Evolutionary conservation across 2,888 invertebrate genomes (phyloP).

Genomic region (Chymomyza fuscimana): DNA sequence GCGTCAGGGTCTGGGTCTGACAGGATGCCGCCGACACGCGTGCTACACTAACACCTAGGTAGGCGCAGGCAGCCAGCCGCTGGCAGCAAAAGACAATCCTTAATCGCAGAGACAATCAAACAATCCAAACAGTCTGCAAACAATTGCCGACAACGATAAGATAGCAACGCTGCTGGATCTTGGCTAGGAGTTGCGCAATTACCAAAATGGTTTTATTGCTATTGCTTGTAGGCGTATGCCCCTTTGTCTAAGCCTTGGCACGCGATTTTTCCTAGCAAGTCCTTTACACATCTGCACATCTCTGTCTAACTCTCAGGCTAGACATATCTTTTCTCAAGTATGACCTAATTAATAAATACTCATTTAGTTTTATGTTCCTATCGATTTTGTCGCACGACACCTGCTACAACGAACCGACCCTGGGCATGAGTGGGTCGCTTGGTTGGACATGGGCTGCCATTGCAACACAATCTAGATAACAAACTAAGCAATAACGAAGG

Average conservation of each 20-base stretch:
- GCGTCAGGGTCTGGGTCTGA: constrained; percentile 34
- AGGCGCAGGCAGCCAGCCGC: constrained; percentile 30
- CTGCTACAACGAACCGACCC: constrained; percentile 40
- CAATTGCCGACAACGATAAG: constrained; percentile 67
- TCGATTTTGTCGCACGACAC: constrained; percentile 45
- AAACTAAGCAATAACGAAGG: constrained; percentile 72
- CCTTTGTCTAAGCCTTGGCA: constrained; percentile 26
- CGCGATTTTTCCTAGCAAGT: constrained; percentile 47
- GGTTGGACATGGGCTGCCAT: constrained; percentile 20
- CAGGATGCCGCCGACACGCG: constrained; percentile 43
- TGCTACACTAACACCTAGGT: constrained; percentile 22
- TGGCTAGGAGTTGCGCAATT: constrained; percentile 32
- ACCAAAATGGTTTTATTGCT: constrained; percentile 35
- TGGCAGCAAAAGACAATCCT: background rate
- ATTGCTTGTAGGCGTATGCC: constrained; percentile 44
- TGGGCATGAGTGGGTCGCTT: constrained; percentile 16
- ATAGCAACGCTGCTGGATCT: constrained; percentile 37
- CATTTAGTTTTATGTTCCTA: constrained; percentile 46
- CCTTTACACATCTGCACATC: background rate
- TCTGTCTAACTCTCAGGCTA: background rate
- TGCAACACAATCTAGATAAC: constrained; percentile 69
- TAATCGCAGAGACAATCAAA: constrained; percentile 49
- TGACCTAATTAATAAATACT: constrained; percentile 70
- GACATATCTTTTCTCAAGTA: background rate
- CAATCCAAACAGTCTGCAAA: constrained; percentile 45